Conservation (phyloP, 2,113 vertebrate species). For the Zingel zingel region DNA sequence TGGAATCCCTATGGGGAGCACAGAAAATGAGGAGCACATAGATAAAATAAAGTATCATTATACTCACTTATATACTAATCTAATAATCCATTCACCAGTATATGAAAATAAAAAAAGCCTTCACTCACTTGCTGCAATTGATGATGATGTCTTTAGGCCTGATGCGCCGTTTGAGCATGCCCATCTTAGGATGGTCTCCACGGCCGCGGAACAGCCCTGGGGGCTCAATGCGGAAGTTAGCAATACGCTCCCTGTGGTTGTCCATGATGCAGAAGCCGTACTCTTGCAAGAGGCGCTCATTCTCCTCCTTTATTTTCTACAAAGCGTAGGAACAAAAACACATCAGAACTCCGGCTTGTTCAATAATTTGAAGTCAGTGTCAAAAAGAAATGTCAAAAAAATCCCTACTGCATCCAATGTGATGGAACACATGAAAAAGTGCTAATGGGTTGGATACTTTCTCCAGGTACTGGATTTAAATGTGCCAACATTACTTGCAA, state of each 20-base stretch:
- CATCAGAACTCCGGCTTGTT: no score
- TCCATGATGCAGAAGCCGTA: slow-evolving; percentile 98
- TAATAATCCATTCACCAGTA: not conserved
- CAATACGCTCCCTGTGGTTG: slow-evolving; percentile 97
- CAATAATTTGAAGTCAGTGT: no score
- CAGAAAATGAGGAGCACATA: no score
- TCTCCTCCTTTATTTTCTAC: slow-evolving; percentile 97
- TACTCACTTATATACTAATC: no score
- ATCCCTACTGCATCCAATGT: not conserved
- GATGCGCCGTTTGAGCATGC: slow-evolving; percentile 96
- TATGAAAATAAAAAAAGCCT: rapidly evolving
- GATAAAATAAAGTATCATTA: no score
- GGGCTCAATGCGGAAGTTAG: slow-evolving; percentile 98
- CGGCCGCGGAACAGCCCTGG: slow-evolving; percentile 96
- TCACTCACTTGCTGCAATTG: slow-evolving; percentile 97
- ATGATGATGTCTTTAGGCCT: slow-evolving; percentile 95
- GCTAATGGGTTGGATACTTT: not conserved
- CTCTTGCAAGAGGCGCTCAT: slow-evolving; percentile 91
- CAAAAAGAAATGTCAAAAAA: no score
- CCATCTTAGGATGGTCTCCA: slow-evolving; percentile 98
- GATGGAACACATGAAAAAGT: not conserved
- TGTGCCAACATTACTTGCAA: not conserved
- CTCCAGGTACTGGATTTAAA: not conserved
- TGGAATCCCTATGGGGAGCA: slow-evolving; percentile 88
- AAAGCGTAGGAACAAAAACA: not conserved